A percentile compares a stretch with the other conserved stretches of the same genome.
These are phyloP conservation scores for Homarus americanus DNA, from an alignment of 1,140 invertebrate genomes.

Conservation along the genomic window DNA sequence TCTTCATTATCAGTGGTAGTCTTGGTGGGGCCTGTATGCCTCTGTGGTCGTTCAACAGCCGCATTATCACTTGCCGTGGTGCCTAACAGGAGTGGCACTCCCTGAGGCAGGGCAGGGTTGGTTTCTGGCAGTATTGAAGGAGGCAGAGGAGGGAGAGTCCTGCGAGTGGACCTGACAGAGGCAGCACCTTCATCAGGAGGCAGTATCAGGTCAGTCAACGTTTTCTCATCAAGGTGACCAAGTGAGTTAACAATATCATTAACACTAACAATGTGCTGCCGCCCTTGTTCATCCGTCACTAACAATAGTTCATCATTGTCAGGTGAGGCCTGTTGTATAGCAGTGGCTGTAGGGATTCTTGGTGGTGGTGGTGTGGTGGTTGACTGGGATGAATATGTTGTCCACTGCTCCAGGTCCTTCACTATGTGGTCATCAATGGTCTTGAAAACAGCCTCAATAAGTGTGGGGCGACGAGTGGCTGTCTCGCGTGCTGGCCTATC, in stretches of 20 bases:
- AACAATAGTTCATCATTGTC: constrained; percentile 4
- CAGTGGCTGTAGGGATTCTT: not conserved
- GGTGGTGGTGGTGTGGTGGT: not conserved
- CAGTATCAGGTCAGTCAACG: constrained; percentile 33
- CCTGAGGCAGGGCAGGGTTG: not conserved
- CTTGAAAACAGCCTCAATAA: constrained; percentile 38
- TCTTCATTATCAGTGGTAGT: not conserved
- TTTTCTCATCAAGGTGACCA: constrained; percentile 43
- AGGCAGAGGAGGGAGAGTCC: not conserved
- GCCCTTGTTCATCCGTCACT: constrained; percentile 40
- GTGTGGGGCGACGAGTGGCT: constrained; percentile 7
- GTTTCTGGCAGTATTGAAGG: not conserved
- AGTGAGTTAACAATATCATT: constrained; percentile 53
- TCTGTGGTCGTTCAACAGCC: not conserved
- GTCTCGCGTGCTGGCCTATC: not conserved
- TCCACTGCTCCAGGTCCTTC: constrained; percentile 44
- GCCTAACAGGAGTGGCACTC: not conserved
- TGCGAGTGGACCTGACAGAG: not conserved
- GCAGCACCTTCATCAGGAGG: constrained; percentile 1
- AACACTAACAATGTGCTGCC: constrained; percentile 38
- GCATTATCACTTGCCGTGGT: not conserved
- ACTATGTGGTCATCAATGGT: constrained; percentile 51
- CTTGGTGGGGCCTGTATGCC: constrained; percentile 26
- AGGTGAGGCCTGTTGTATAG: not conserved
- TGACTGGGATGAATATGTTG: not conserved